These are phyloP conservation scores for Callipepla squamata DNA, from an alignment of 2,113 vertebrate genomes.

Conservation along the genomic window DNA sequence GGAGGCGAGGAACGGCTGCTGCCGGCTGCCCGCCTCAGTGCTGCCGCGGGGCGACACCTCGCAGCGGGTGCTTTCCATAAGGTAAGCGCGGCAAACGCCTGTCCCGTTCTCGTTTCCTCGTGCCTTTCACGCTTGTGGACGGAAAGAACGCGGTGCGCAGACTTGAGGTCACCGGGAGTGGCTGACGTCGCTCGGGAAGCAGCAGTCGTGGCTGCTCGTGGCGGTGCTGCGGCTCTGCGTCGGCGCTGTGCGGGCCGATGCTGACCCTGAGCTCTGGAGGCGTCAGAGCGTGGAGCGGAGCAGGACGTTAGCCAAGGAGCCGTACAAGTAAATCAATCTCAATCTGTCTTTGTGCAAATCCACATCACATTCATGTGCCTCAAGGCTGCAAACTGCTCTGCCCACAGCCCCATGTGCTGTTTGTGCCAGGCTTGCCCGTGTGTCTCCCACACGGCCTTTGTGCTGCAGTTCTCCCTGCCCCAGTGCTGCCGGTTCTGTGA, in stretches of 20 bases:
- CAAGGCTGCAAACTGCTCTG: conserved; percentile 29
- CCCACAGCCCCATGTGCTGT: conserved; percentile 5
- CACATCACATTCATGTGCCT: neutral
- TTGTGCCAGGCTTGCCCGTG: conserved; percentile 18
- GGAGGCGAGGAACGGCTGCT: neutral
- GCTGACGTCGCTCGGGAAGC: neutral
- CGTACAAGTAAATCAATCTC: neutral
- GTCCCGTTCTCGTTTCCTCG: neutral
- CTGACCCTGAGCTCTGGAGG: neutral
- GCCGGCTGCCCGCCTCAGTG: neutral
- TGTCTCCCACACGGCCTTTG: conserved; percentile 2
- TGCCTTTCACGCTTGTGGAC: neutral
- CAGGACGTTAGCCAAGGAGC: neutral
- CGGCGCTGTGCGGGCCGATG: neutral
- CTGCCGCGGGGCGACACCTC: rapidly evolving
- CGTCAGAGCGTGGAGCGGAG: neutral
- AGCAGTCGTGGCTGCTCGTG: neutral
- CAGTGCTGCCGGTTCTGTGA: neutral
- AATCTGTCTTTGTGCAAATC: neutral
- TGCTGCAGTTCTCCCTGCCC: neutral
- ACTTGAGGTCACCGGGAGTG: neutral
- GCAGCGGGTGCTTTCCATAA: neutral
- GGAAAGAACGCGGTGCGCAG: neutral
- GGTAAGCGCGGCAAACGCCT: neutral
- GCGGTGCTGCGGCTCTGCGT: neutral